Conservation (phyloP, 2,888 invertebrate species). For the Trichogramma evanescens region DNA sequence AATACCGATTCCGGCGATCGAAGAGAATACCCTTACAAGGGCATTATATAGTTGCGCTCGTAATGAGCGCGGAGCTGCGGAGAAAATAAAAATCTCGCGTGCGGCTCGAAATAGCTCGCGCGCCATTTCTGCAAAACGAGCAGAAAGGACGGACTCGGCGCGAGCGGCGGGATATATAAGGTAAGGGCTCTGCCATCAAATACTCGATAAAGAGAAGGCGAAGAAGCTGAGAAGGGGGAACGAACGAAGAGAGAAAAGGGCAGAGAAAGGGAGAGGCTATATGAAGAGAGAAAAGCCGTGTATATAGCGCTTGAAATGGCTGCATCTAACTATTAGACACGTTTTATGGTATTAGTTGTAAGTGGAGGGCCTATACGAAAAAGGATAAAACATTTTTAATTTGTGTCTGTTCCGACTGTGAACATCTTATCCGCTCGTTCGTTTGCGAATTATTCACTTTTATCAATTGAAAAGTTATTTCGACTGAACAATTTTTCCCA, state of each 20-base stretch:
- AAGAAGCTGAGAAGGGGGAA: background rate
- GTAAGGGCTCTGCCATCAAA: background rate
- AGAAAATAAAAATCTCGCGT: constrained; percentile 21
- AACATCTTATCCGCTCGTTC: no score
- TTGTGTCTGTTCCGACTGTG: no score
- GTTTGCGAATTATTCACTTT: no score
- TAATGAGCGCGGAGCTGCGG: constrained; percentile 18
- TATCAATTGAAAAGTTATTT: no score
- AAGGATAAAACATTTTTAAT: no score
- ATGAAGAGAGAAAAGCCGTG: constrained; percentile 9
- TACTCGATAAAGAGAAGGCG: background rate
- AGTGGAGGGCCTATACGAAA: no score
- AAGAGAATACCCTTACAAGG: background rate
- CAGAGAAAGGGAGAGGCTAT: constrained; percentile 12
- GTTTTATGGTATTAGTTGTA: no score
- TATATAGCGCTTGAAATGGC: no score
- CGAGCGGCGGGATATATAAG: background rate
- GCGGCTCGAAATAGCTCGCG: constrained; percentile 28
- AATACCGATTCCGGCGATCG: no score
- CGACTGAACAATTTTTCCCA: no score
- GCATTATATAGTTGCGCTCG: background rate
- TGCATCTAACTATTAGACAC: no score
- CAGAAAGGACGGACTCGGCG: background rate
- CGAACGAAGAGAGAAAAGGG: constrained; percentile 7
- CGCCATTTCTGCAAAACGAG: no score